Evolutionary conservation across 2,113 vertebrate genomes (phyloP).

Genomic region (Petroica traversi): DNA sequence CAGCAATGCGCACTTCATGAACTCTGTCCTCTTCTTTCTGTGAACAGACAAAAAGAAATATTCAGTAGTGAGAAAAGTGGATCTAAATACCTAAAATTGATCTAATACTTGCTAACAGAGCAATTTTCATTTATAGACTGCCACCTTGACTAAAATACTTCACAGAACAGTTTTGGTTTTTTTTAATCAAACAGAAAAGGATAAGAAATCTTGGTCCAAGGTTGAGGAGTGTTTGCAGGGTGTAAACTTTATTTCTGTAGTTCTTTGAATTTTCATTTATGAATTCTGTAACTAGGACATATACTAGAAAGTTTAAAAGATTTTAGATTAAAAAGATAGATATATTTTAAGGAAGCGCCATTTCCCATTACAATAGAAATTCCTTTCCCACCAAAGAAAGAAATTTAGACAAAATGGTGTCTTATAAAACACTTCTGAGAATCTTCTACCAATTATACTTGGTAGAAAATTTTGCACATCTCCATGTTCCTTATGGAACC

Average conservation of each 20-base stretch:
- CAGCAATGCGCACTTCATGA: constrained; percentile 66
- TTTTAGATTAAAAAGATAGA: not conserved
- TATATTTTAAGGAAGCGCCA: not conserved
- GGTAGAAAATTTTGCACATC: not conserved
- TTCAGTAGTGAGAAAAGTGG: not conserved
- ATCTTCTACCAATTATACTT: not conserved
- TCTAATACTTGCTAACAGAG: not conserved
- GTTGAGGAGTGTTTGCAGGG: not conserved
- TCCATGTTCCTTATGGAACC: not conserved
- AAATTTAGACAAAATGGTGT: not conserved
- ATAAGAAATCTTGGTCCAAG: not conserved
- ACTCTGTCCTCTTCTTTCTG: constrained; percentile 73
- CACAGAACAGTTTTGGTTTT: accelerated
- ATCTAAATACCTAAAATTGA: not conserved
- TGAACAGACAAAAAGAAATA: not conserved
- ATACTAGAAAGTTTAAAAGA: not conserved
- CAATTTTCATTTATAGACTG: not conserved
- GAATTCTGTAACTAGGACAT: not conserved
- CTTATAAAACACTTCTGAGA: not conserved
- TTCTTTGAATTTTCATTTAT: not conserved
- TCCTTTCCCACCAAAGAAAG: not conserved
- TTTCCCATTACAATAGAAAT: not conserved
- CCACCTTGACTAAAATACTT: not conserved
- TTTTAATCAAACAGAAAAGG: not conserved
- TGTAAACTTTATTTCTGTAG: not conserved